Percentiles rank a stretch among this genome's conserved stretches.
Conservation (phyloP, 2,113 vertebrate genomes). For the Scopus umbretta region DNA sequence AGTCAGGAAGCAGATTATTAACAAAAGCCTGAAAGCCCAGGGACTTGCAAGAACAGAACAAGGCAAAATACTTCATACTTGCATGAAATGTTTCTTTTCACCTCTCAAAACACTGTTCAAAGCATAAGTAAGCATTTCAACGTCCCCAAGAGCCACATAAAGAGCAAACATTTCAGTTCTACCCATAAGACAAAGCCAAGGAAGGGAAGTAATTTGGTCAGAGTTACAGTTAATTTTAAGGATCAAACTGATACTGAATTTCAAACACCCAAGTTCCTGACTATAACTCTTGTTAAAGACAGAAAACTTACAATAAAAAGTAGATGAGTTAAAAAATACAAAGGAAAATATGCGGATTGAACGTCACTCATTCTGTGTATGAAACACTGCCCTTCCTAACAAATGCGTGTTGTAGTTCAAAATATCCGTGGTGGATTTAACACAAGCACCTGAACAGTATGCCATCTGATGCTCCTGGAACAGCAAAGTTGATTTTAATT, state of each 20-base stretch:
- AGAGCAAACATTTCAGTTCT: not conserved
- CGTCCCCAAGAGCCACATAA: not conserved
- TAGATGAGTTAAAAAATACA: not conserved
- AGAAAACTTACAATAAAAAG: not conserved
- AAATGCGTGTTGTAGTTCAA: not conserved
- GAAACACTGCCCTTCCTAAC: not conserved
- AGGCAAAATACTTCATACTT: not conserved
- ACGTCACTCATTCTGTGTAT: not conserved
- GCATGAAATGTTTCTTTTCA: not conserved
- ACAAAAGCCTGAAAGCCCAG: not conserved
- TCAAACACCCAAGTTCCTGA: not conserved
- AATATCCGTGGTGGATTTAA: not conserved
- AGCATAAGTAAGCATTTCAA: not conserved
- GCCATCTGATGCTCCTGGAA: not conserved
- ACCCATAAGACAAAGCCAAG: not conserved
- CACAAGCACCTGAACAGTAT: not conserved
- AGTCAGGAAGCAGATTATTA: not conserved
- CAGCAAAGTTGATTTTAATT: not conserved
- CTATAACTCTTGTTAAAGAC: not conserved
- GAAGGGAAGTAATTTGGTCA: not conserved
- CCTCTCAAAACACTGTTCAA: not conserved
- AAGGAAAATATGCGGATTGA: not conserved
- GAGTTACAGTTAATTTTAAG: not conserved
- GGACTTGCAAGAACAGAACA: rapidly evolving
- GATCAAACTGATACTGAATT: not conserved